Evolutionary conservation across 2,888 invertebrate species (phyloP), one percentile per base, ranked within the genome.

Genomic region (Dendrolimus houi): DNA sequence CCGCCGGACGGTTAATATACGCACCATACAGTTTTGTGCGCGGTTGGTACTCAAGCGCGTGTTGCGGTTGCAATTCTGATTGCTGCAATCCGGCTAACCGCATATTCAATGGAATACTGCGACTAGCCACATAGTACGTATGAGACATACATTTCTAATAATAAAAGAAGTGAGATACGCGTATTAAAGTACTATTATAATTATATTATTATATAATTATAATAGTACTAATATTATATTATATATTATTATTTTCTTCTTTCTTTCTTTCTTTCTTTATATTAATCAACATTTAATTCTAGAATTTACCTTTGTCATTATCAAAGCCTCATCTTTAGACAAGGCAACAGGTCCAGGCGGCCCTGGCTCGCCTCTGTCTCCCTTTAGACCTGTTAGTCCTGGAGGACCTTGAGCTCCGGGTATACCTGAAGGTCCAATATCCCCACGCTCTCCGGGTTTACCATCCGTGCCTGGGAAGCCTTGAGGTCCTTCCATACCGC

Each of bases 311-410:
- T 89, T 92, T 6, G 94, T 93, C 68, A 94, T 86, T 53, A 94
- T 80, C 62, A 92, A 84, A 57, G 92, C 92, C 70, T 92, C 93
- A 61, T 93, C 92, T 64, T 91, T 92, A 0, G 93, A 92, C 68
- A 93, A 85, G 47, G 93, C 92, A 1, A 90, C 81, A 41, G 93
- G 92, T 7, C 95, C 95, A 1, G 95, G 94, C 2, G 94, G 93
- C 9, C 95, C 95, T 9, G 94, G 91, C 14, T 94, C 94, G 1
- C 95, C 96, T 59, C 93, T 91, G 58, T 94, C 94, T 9, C 96
- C 95, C 70, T 93, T 92, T 52, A 92, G 87, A 1, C 96, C 96
- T 59, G 87, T 88, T 1, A 92, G 81, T 8, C 95, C 95, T 8
- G 89, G 73, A 10, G 92, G 91, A 8, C 96, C 96, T 77, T 95